Evolutionary conservation across 2,113 vertebrate species (phyloP).

Genomic region (Ptyas mucosa): DNA sequence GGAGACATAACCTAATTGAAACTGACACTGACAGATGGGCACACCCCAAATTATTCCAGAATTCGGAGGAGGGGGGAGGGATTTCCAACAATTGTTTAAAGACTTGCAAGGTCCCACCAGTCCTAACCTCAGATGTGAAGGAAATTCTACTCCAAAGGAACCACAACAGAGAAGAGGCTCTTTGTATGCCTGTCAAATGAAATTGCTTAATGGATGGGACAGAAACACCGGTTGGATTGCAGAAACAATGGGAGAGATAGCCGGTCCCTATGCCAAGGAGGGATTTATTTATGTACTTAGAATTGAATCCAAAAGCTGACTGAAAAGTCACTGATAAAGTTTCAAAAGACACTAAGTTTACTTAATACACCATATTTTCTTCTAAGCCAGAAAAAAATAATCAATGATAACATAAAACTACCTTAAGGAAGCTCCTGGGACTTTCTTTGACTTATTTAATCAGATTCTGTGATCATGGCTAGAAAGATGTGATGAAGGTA

Average conservation of each 20-base stretch:
- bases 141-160: neutral
- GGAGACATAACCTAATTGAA: no score
- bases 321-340: neutral
- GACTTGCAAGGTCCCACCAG: neutral
- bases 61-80: no score
- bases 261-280: neutral
- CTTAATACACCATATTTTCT: neutral
- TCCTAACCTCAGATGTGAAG: neutral
- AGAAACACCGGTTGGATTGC: no score
- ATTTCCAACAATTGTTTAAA: neutral
- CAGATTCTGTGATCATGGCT: neutral
- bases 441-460: neutral
- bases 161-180: neutral
- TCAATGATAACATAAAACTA: neutral
- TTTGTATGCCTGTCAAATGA: neutral
- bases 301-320: neutral
- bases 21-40: no score
- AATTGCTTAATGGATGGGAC: neutral
- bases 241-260: neutral
- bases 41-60: no score
- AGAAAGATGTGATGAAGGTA: neutral
- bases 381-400: neutral
- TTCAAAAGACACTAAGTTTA: neutral
- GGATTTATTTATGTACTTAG: neutral
- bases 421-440: neutral